Evolutionary conservation across 2,113 vertebrate species (phyloP).

Genomic region (Chionomys nivalis): DNA sequence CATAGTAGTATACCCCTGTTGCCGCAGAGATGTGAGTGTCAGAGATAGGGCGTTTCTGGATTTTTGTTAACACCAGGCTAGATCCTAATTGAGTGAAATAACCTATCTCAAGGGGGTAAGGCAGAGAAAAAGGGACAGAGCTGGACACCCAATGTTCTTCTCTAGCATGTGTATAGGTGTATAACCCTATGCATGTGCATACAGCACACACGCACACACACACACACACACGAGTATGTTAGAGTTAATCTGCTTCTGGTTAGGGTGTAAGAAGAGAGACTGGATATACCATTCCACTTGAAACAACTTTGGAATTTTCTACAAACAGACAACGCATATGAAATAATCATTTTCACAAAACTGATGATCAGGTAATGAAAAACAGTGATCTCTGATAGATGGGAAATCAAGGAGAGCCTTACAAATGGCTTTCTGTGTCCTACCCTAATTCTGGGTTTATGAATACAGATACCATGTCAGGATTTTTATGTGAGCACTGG

Average conservation of each 20-base stretch:
- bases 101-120: neutral
- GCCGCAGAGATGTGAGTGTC: neutral
- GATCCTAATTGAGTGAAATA: neutral
- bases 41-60: neutral
- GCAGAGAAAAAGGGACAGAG: neutral
- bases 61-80: neutral
- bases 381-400: neutral
- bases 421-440: neutral
- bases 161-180: neutral
- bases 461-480: neutral
- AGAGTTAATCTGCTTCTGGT: neutral
- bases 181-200: neutral
- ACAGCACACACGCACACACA: neutral
- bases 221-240: neutral
- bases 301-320: neutral
- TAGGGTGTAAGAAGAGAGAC: neutral
- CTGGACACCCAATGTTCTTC: neutral
- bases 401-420: neutral
- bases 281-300: neutral
- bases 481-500: neutral
- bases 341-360: conserved; percentile 31
- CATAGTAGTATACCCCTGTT: neutral
- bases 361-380: neutral
- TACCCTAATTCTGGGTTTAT: neutral
- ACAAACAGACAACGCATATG: neutral